Evolutionary conservation across 2,888 invertebrate species (phyloP).

Genomic region (Brassicogethes aeneus): DNA sequence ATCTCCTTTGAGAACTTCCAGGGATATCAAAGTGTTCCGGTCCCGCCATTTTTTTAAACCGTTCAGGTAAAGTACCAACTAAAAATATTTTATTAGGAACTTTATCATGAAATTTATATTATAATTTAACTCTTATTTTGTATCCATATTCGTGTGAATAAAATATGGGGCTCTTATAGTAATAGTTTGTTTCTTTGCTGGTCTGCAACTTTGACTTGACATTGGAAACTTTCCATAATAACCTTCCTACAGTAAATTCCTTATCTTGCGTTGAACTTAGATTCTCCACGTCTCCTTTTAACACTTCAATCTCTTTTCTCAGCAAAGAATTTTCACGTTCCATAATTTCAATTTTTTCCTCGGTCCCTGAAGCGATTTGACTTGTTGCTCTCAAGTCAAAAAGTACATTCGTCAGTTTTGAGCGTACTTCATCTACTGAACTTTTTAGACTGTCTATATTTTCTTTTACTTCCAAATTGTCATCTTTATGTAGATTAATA

Average conservation of each 20-base stretch:
- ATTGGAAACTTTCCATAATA: slow-evolving; percentile 64
- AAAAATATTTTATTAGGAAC: slow-evolving; percentile 6
- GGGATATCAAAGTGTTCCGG: slow-evolving; percentile 59
- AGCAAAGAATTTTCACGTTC: slow-evolving; percentile 38
- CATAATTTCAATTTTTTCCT: slow-evolving; percentile 45
- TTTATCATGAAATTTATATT: too few species aligned
- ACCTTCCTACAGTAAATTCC: slow-evolving; percentile 41
- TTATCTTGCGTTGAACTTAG: not conserved
- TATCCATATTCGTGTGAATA: slow-evolving; percentile 66
- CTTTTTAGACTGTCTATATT: slow-evolving; percentile 24
- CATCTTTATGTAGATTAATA: slow-evolving; percentile 32
- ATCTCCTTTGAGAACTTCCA: slow-evolving; percentile 59
- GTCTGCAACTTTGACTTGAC: slow-evolving; percentile 57
- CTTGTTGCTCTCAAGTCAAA: slow-evolving; percentile 45
- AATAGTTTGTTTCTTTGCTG: slow-evolving; percentile 54
- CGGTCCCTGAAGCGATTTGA: slow-evolving; percentile 44
- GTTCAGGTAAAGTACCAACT: slow-evolving; percentile 58
- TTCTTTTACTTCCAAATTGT: slow-evolving; percentile 25
- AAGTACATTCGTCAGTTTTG: slow-evolving; percentile 42
- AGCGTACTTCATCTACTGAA: slow-evolving; percentile 36
- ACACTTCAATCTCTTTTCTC: slow-evolving; percentile 38
- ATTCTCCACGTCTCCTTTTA: slow-evolving; percentile 39
- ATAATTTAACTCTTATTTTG: slow-evolving; percentile 50
- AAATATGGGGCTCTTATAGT: slow-evolving; percentile 59
- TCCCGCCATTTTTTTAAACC: slow-evolving; percentile 72